These are phyloP conservation scores for Pogona vitticeps DNA, from an alignment of 2,113 vertebrate species.

Conservation along the genomic window DNA sequence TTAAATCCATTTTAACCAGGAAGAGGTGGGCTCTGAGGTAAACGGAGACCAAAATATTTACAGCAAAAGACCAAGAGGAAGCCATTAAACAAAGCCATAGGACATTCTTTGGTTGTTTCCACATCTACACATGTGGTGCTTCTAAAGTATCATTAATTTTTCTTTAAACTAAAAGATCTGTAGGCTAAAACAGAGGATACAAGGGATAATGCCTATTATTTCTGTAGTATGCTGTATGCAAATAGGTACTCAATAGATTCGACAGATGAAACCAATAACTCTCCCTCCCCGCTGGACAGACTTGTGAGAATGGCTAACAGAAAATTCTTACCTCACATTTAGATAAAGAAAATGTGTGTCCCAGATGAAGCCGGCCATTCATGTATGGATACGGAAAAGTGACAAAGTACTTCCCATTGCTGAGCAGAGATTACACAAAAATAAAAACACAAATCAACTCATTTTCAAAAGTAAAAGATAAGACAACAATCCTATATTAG, in stretches of 20 bases:
- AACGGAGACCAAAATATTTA: not conserved
- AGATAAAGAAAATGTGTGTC: constrained; percentile 94
- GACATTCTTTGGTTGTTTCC: not conserved
- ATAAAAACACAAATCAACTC: constrained; percentile 21
- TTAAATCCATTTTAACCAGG: too few relatives aligned
- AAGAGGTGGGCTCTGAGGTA: not conserved
- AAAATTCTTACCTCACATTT: constrained; percentile 91
- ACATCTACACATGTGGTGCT: not conserved
- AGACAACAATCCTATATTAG: not conserved
- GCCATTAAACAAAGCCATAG: not conserved
- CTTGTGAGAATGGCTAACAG: not conserved
- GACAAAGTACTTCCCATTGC: constrained; percentile 90
- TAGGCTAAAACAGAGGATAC: not conserved
- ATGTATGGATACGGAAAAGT: constrained; percentile 98
- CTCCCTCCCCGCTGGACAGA: not conserved
- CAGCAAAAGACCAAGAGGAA: not conserved
- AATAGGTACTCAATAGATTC: not conserved
- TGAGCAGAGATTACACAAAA: constrained; percentile 63
- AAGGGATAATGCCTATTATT: not conserved
- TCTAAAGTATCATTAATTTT: not conserved
- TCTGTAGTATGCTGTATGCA: not conserved
- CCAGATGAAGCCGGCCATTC: constrained; percentile 96
- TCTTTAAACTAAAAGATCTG: not conserved
- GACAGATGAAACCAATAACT: not conserved
- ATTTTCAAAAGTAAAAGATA: not conserved